Base-by-base conservation (phyloP, 2,888 invertebrate genomes). In the Cybosia mesomella region DNA sequence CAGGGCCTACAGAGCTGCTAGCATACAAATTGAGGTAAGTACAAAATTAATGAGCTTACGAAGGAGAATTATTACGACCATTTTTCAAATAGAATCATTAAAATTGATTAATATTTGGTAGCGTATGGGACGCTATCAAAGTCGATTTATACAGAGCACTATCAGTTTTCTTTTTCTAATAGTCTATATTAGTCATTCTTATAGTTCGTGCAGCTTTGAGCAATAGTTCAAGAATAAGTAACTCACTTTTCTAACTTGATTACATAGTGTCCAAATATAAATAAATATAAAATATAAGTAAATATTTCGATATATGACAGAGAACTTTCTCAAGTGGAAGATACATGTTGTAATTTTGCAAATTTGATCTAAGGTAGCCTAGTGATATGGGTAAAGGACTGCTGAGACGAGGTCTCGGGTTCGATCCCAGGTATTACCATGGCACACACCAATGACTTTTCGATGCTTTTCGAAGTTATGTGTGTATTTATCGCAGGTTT, bases 21-120 rank as follows among this genome's bases (percentile, higher is more conserved):
- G 97, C 89, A 96, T 98, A 72, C 96, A 96, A 73, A 96, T 99
- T 66, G 97, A 98, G 96, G 97, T 97, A 83, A 95, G 95, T 89
- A 39, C 21, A 15, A 28, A 68, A 68, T 65, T 49, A 57, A 60
- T 21, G 18, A 59, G 21, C 22, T 53, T 58, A 11, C 7, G 13
- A 63, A 36, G 0, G 24, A 53, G 53, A 63, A 63, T 58, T 67
- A 54, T 22, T 55, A 54, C 5, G 54, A 22, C 13, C 22, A 54
- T 54, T 54, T n/a, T 9, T 49, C 49, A n/a, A 49, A 49, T 18
- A 9, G 5, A n/a, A 49, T n/a, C 49, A 49, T 18, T 49, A 18
- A 18, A 10, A 49, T 49, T 49, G 18, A 49, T 49, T 49, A n/a
- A 49, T 49, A 9, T 49, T 49, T 49, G 9, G 43, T 43, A 43